A percentile compares a stretch with the other conserved stretches of the same genome.
Conservation (phyloP, 2,888 invertebrate species). For the Drosophila emarginata region DNA sequence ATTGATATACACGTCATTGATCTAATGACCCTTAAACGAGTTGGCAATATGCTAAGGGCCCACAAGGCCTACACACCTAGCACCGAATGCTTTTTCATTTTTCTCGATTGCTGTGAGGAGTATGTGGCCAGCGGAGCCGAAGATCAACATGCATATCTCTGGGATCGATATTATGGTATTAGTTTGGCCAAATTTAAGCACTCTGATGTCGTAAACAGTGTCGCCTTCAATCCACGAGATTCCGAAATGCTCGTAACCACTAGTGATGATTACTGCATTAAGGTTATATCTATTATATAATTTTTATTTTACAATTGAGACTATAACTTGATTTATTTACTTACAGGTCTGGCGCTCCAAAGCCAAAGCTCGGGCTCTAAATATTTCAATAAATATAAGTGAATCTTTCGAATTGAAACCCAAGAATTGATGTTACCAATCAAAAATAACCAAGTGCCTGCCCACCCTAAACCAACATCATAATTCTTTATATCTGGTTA, state of each 20-base stretch:
- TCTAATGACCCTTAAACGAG: constrained; percentile 88
- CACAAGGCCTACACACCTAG: constrained; percentile 93
- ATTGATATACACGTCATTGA: constrained; percentile 94
- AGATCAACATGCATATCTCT: constrained; percentile 91
- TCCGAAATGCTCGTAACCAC: constrained; percentile 92
- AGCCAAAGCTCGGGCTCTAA: constrained; percentile 64
- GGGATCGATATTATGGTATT: constrained; percentile 92
- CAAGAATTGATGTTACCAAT: constrained; percentile 37
- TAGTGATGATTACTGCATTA: constrained; percentile 91
- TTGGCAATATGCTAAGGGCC: constrained; percentile 90
- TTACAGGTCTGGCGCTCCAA: constrained; percentile 79
- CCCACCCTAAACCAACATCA: constrained; percentile 1
- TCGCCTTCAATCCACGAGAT: constrained; percentile 92
- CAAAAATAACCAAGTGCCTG: constrained; percentile 25
- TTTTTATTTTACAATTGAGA: background rate
- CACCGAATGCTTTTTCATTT: constrained; percentile 93
- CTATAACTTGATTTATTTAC: background rate
- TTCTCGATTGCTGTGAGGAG: constrained; percentile 90
- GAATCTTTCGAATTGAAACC: constrained; percentile 76
- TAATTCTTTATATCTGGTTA: constrained; percentile 1
- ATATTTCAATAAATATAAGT: constrained; percentile 63
- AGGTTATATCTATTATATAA: constrained; percentile 78
- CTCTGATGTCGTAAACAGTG: constrained; percentile 91
- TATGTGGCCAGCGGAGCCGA: constrained; percentile 94
- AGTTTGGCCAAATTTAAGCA: constrained; percentile 90